These are phyloP conservation scores for Simalia tracyae DNA, from an alignment of 2,797 vertebrate genomes.

Conservation along the genomic window DNA sequence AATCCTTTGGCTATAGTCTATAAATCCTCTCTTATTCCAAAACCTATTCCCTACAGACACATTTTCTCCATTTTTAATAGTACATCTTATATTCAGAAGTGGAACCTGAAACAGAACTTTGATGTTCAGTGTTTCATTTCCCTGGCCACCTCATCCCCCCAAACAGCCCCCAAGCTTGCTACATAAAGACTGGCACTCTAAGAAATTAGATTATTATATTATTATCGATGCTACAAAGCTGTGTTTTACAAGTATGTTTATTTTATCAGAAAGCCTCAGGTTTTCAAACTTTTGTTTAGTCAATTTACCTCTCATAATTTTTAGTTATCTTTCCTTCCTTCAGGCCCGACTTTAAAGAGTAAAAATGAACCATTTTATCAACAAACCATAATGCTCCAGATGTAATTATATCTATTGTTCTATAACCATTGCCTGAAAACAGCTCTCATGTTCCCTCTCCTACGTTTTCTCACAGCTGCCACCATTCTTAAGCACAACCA, in stretches of 20 bases:
- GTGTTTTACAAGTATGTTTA: constrained; percentile 8
- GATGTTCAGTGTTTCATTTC: not conserved
- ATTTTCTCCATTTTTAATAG: not conserved
- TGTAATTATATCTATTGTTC: constrained; percentile 46
- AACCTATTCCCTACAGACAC: not conserved
- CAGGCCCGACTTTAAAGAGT: constrained; percentile 30
- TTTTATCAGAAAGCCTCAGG: constrained; percentile 58
- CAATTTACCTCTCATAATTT: constrained; percentile 43
- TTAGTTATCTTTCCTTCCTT: constrained; percentile 50
- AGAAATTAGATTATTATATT: not conserved
- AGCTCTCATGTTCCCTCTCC: not conserved
- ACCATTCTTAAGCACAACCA: not conserved
- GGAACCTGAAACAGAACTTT: not conserved
- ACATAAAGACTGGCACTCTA: not conserved
- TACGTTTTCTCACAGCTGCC: constrained; percentile 15
- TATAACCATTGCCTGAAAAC: constrained; percentile 34
- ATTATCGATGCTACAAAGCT: not conserved
- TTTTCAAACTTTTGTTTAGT: constrained; percentile 44
- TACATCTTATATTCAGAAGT: not conserved
- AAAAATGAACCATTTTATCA: constrained; percentile 15
- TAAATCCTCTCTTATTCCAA: not conserved
- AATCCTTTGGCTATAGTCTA: not conserved
- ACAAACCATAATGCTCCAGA: constrained; percentile 20
- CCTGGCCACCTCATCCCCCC: not conserved
- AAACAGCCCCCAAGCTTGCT: no score